Base-by-base conservation (phyloP, 2,888 invertebrate genomes). In the Incurvaria masculella region DNA sequence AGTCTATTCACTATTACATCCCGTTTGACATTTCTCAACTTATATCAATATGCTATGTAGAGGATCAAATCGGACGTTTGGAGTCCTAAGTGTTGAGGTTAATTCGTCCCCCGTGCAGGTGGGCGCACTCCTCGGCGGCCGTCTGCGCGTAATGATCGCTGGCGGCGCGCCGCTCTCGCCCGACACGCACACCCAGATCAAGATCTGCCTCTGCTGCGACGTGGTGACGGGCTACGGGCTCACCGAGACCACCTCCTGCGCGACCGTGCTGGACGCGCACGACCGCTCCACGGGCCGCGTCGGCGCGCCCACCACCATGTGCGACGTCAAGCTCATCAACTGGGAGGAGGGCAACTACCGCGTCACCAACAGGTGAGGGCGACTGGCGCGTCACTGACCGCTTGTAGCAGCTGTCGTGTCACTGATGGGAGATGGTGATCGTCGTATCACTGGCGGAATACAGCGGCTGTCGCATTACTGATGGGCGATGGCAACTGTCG, bases 131-230 rank as follows among this genome's bases (percentile, higher is more conserved):
- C 82, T 97, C 62, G 99, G 99, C 52, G 97, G 98, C 19, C 82
- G 85, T 44, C 83, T 99, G 51, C 85, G 96, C 47, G 79, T 95
- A 56, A 87, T 98, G 72, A 85, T 98, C 60, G 85, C 87, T 8
- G 99, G 99, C 49, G 97, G 98, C 51, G 98, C 99, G 19, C 98
- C 98, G 0, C 80, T 99, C 18, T 91, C 95, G 5, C 89, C 94
- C 1, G 97, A 97, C 66, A 97, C 97, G 11, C 97, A 98, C 69
- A 86, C 91, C 64, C 96, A 97, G 79, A 90, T 94, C 59, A 88
- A 91, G 68, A 85, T 91, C 51, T 96, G 96, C 65, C 82, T 98
- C 54, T 96, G 97, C 69, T 88, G 91, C 52, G 88, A 88, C 52
- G 87, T 99, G 41, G 85, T 91, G 50, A 94, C 94, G 64, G 98